phyloP scores from a whole-genome alignment of 2,113 vertebrate species.

The Loxodonta africana region DNA sequence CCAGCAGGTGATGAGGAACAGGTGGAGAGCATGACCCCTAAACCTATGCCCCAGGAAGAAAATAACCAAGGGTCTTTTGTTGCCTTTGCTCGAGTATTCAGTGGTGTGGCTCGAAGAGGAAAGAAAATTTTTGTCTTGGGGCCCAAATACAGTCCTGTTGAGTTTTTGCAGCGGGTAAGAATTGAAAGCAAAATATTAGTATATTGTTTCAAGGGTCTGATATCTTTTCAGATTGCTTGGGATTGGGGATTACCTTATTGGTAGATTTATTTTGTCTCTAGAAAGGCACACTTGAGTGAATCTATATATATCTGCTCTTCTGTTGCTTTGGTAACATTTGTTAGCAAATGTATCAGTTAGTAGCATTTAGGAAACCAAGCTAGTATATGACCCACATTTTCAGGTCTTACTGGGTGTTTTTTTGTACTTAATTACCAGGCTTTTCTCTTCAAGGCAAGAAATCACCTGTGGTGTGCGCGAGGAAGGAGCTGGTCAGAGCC shows the following conservation, averaged over 20 bases:
- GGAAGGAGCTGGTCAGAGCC: neutral
- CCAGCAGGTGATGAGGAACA: constrained; percentile 84
- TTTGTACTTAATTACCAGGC: neutral
- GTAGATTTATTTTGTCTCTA: neutral
- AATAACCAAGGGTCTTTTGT: constrained; percentile 92
- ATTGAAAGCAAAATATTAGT: neutral
- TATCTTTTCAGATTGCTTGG: neutral
- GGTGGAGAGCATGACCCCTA: constrained; percentile 78
- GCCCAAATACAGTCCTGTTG: constrained; percentile 96
- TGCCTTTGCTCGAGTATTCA: constrained; percentile 97
- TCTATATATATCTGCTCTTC: neutral
- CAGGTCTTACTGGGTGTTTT: neutral
- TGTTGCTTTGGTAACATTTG: neutral
- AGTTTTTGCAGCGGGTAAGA: constrained; percentile 90
- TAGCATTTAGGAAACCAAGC: neutral
- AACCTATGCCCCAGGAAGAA: constrained; percentile 82
- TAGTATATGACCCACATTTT: neutral
- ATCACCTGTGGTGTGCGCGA: neutral
- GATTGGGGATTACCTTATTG: neutral
- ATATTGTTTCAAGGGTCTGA: neutral
- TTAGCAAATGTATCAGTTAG: neutral
- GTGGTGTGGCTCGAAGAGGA: constrained; percentile 92
- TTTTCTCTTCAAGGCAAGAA: neutral
- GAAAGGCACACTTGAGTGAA: neutral
- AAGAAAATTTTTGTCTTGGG: constrained; percentile 95